A percentile compares a stretch with the other conserved stretches of the same genome.
phyloP scores from a whole-genome alignment of 2,113 vertebrate genomes.

The Peromyscus leucopus region DNA sequence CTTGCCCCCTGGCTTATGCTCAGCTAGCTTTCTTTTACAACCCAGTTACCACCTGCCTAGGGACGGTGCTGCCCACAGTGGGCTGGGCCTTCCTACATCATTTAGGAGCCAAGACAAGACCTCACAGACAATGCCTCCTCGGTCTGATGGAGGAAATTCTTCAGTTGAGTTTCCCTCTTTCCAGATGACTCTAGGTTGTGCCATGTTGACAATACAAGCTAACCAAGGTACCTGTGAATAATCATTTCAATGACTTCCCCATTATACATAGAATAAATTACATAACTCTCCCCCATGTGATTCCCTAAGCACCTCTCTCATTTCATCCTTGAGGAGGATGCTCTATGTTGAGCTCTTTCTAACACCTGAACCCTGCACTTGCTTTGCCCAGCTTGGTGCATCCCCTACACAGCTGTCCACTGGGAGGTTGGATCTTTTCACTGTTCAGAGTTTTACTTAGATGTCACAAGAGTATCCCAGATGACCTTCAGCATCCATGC shows the following conservation, averaged over 20 bases:
- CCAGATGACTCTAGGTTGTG: not conserved
- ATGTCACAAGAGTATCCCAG: not conserved
- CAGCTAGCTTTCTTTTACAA: not conserved
- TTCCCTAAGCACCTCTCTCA: not conserved
- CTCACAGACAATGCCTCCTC: not conserved
- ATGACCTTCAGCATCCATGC: not conserved
- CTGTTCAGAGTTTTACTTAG: not conserved
- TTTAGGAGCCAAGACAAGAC: not conserved
- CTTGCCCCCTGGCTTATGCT: not conserved
- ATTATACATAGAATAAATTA: not conserved
- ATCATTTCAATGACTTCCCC: not conserved
- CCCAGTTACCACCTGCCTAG: not conserved
- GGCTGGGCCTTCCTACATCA: not conserved
- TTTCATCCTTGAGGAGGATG: not conserved
- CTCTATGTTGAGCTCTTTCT: not conserved
- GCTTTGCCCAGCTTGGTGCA: not conserved
- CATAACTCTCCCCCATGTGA: not conserved
- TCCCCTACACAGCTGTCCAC: not conserved
- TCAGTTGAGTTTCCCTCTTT: not conserved
- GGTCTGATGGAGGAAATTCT: not conserved
- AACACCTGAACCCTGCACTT: not conserved
- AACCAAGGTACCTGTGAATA: not conserved
- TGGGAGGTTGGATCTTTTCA: not conserved
- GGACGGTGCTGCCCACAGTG: not conserved
- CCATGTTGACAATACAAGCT: not conserved